phyloP scores from a whole-genome alignment of 2,888 invertebrate species.

The Ectemnius lituratus region DNA sequence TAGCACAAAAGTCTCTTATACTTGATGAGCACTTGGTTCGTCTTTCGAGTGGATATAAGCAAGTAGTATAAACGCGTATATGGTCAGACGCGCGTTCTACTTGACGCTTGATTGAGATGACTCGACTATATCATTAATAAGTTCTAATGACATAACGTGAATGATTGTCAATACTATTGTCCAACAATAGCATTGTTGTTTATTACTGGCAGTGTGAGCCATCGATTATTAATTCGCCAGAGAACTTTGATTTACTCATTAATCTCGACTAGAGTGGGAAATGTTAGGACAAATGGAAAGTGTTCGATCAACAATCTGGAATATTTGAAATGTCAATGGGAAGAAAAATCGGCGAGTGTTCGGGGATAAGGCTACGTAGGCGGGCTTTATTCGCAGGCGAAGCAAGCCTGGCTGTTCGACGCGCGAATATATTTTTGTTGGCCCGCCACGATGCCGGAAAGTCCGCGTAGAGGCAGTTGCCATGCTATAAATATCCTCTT shows the following conservation, averaged over 20 bases:
- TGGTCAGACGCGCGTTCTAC: neutral
- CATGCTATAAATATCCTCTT: constrained; percentile 73
- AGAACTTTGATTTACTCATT: too few species aligned
- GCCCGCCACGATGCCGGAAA: constrained; percentile 70
- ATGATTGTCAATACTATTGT: constrained; percentile 36
- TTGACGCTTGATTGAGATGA: neutral
- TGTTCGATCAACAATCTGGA: too few species aligned
- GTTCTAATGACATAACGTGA: constrained; percentile 34
- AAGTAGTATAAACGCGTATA: neutral
- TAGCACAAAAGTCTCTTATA: too few species aligned
- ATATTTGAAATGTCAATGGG: too few species aligned
- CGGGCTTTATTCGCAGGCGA: constrained; percentile 45
- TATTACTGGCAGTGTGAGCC: constrained; percentile 25
- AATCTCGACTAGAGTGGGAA: too few species aligned
- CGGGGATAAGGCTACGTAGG: constrained; percentile 36
- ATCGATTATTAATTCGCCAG: too few species aligned
- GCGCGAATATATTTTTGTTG: constrained; percentile 73
- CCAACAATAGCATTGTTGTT: constrained; percentile 35
- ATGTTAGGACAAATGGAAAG: too few species aligned
- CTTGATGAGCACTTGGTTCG: too few species aligned
- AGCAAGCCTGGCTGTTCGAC: constrained; percentile 41
- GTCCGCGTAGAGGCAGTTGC: constrained; percentile 67
- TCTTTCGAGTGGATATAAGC: too few species aligned
- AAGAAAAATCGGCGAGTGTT: neutral
- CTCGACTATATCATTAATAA: constrained; percentile 28